Evolutionary conservation across 2,888 invertebrate species (phyloP), one percentile per base, ranked within the genome.

Genomic region (Euplexia lucipara): DNA sequence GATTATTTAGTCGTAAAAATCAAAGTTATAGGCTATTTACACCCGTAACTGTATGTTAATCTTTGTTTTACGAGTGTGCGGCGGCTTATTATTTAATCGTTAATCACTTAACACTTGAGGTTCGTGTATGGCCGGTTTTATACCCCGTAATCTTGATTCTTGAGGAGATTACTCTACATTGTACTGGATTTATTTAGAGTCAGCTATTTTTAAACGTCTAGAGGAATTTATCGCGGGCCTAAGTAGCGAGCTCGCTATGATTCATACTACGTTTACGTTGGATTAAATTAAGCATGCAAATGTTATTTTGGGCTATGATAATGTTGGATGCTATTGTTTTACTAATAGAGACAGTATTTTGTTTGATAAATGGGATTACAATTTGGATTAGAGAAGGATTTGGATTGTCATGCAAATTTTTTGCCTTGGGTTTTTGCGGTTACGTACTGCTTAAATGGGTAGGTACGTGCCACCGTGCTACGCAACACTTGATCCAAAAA

Each of bases 1-100:
- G 95, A 95, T 95, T 95, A 95, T 95, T 95, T 95, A 95, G 95
- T 95, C 95, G 95, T 95, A 95, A 95, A 95, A 95, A 95, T 95
- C 95, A 95, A 95, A 95, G 95, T 95, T 95, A 95, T 95, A 92
- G 95, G 91, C 95, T 95, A 95, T 95, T 95, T 95, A 94, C 94
- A 93, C 85, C 90, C 90, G 93, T 94, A 93, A 95, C 90, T 92
- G 94, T 95, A 94, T 95, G 94, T 94, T 95, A 95, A 95, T 95
- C 93, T 94, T 93, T 94, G 94, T 95, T 95, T 95, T 94, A 95
- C 92, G 95, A 92, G 89, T 92, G 89, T 87, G 88, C 87, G 88
- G 91, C 88, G 90, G 92, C 93, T 94, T 94, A 94, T 95, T 94
- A 94, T 95, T 93, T 92, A 91, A 92, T 90, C 90, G 92, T 94